Conservation (phyloP, 2,888 invertebrate genomes). For the Drosophila barbarae region DNA sequence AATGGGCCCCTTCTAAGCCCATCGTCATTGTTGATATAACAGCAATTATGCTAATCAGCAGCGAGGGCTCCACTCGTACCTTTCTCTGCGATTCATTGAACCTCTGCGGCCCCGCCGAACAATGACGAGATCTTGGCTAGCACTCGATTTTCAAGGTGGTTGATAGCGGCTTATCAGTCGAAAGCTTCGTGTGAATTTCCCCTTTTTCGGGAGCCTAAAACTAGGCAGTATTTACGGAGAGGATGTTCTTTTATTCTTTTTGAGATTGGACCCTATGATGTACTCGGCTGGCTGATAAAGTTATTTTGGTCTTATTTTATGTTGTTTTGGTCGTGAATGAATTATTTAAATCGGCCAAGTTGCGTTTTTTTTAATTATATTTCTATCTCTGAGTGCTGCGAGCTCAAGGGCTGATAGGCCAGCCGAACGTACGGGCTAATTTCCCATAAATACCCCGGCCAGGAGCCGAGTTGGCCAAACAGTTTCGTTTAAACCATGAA, state of each 20-base stretch:
- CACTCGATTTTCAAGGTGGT: slow-evolving; percentile 19
- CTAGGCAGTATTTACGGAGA: slow-evolving; percentile 11
- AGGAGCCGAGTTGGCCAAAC: slow-evolving; percentile 7
- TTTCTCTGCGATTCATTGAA: slow-evolving; percentile 57
- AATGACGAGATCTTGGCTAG: slow-evolving; percentile 29
- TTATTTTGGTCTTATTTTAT: slow-evolving; percentile 11
- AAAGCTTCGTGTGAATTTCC: slow-evolving; percentile 17
- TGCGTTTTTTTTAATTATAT: slow-evolving; percentile 18
- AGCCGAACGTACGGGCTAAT: no score
- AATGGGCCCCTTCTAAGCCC: slow-evolving; percentile 44
- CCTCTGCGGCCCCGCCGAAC: slow-evolving; percentile 3
- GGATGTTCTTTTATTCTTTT: slow-evolving; percentile 16
- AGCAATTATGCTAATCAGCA: slow-evolving; percentile 68
- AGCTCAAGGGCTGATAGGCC: slow-evolving; percentile 17
- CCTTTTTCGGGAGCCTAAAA: slow-evolving; percentile 25
- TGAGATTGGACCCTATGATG: slow-evolving; percentile 11
- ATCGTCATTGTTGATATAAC: slow-evolving; percentile 49
- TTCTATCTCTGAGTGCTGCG: slow-evolving; percentile 16
- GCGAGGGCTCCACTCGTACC: slow-evolving; percentile 54
- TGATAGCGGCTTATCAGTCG: slow-evolving; percentile 20
- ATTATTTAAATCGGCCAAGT: slow-evolving; percentile 7
- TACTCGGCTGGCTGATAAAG: slow-evolving; percentile 16
- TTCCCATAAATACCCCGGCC: slow-evolving; percentile 28
- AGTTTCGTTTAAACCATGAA: slow-evolving; percentile 25
- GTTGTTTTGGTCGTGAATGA: slow-evolving; percentile 12